Base-by-base conservation (phyloP, 35 echinoderm and acorn worm genomes). In the Amphiura filiformis region DNA sequence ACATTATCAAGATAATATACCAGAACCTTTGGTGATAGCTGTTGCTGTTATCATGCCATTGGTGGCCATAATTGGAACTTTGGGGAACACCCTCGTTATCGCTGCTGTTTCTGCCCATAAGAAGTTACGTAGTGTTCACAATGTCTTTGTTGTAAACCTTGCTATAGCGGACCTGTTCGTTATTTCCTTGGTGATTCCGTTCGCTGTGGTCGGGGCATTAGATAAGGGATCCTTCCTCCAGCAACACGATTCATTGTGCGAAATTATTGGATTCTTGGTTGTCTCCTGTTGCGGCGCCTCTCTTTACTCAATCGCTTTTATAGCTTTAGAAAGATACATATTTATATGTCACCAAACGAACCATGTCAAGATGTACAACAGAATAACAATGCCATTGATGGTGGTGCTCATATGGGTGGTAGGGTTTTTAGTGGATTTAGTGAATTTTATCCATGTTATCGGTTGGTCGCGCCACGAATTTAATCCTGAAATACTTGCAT, bases 41-140 rank as follows among this genome's bases (percentile, higher is more conserved):
- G n/a, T n/a, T n/a, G n/a, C n/a, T n/a, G n/a, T n/a, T n/a, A n/a
- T n/a, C n/a, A n/a, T n/a, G n/a, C 32, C n/a, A n/a, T n/a, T n/a
- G n/a, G n/a, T n/a, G n/a, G n/a, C n/a, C n/a, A n/a, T n/a, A 37
- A 86, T 20, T 82, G 93, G n/a, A n/a, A n/a, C n/a, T n/a, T n/a
- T n/a, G n/a, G n/a, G n/a, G n/a, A n/a, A n/a, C n/a, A n/a, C n/a
- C 83, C 70, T 94, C 32, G 93, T 94, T 18, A 81, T 90, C 32
- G 26, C 80, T 13, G 88, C 84, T 2, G 84, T 94, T 18, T 52
- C 32, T 17, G 31, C 52, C n/a, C 80, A 34, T 35, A 78, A 82
- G 31, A 84, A 70, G 42, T 61, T 94, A 44, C 84, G 81, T 77
- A 94, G 82, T 0, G 75, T 79, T 0, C 90, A 88, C 22, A 94